Base-by-base conservation (phyloP, 2,797 vertebrate genomes). In the Neostethus bicornis region DNA sequence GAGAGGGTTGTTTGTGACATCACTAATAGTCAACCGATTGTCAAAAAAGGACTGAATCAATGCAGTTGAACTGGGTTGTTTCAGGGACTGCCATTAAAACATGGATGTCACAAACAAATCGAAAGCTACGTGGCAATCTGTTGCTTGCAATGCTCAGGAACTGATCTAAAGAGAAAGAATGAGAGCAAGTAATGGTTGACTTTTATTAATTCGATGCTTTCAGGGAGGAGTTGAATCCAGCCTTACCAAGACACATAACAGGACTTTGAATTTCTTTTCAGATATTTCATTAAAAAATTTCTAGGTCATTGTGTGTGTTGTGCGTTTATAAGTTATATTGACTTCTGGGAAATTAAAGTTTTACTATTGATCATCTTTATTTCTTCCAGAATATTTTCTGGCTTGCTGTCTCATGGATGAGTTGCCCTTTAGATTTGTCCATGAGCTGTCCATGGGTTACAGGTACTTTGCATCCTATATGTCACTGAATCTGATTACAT, bases 401-500 rank as follows among this genome's bases (percentile, higher is more conserved):
- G 1, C 32, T 24, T n/a, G 42, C 42, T 10, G 23, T 9, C 21
- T 16, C 23, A 44, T 14, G 16, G 42, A 44, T 24, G 14, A 16
- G 32, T 11, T 32, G 12, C 31, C 11, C 21, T 7, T 21, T 14
- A 14, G 23, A 39, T 20, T 31, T 31, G 2, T 29, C 31, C 29
- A 31, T 31, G 10, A 31, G 12, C 34, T 37, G 34, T 16, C 42
- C 44, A 42, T 42, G 44, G 23, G 24, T 26, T 45, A 17, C 13
- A 24, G 42, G n/a, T 24, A 20, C 12, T 23, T 20, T n/a, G 13
- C 32, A 35, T 34, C 32, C 29, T 16, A 24, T 46, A 16, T 26
- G n/a, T 43, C 45, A 24, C 24, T 28, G 43, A 14, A 28, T 46
- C n/a, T 46, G 13, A 17, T 45, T n/a, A 26, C 26, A n/a, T 26